A percentile compares a stretch with the other conserved stretches of the same genome.
These are phyloP conservation scores for Drosophila novamexicana DNA, from an alignment of 1,140 invertebrate species.

Conservation along the genomic window DNA sequence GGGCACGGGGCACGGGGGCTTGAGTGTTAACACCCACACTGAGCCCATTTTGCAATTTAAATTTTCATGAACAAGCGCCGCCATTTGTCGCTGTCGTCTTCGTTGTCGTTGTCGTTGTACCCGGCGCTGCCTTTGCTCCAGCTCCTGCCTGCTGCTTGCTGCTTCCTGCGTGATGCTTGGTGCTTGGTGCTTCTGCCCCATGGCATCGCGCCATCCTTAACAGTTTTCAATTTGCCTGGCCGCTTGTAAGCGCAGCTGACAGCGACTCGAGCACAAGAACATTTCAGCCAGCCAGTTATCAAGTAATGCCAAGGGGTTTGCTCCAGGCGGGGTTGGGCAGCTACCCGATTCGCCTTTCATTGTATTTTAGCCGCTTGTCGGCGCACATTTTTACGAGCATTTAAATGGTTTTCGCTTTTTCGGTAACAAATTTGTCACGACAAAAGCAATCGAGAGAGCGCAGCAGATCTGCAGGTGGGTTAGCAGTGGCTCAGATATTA, in stretches of 20 bases:
- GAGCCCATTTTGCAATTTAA: conserved; percentile 79
- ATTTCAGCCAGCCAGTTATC: conserved; percentile 23
- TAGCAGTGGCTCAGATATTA: conserved; percentile 6
- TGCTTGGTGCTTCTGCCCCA: conserved; percentile 1
- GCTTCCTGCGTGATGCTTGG: conserved; percentile 9
- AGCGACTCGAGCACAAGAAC: conserved; percentile 50
- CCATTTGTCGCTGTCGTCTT: conserved; percentile 71
- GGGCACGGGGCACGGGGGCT: neutral
- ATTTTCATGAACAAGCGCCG: conserved; percentile 79
- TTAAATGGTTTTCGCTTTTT: conserved; percentile 76
- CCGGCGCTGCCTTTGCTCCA: conserved; percentile 8
- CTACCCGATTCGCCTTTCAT: conserved; percentile 66
- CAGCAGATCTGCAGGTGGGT: conserved; percentile 11
- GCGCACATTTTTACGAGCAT: conserved; percentile 76
- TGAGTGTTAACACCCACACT: conserved; percentile 52
- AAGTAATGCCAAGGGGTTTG: conserved; percentile 41
- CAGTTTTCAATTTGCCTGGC: conserved; percentile 75
- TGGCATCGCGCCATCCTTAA: conserved; percentile 35
- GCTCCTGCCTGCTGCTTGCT: conserved; percentile 22
- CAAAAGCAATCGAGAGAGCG: conserved; percentile 21
- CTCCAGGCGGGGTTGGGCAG: neutral
- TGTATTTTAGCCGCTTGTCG: conserved; percentile 75
- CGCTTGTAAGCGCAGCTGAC: conserved; percentile 78
- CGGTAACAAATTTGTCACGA: conserved; percentile 62
- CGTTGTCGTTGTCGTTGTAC: conserved; percentile 30